A percentile compares a stretch with the other conserved stretches of the same genome.
These are phyloP conservation scores for Dicyrtomina minuta DNA, from an alignment of 2,888 invertebrate species.

Conservation along the genomic window DNA sequence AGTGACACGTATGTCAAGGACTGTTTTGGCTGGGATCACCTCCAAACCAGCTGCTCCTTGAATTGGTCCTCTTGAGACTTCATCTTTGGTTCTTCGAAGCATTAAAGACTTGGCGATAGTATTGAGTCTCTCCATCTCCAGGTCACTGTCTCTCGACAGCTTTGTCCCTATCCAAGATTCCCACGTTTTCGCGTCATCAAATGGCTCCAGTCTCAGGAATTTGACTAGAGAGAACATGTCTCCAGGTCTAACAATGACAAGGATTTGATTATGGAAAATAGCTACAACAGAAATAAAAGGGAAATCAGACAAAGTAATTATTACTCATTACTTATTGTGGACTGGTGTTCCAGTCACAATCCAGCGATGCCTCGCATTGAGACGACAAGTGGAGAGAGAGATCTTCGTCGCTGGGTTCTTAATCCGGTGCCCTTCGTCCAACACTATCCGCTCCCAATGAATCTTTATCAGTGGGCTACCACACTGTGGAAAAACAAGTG, in stretches of 20 bases:
- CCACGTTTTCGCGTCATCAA: slow-evolving; percentile 87
- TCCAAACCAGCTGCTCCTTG: slow-evolving; percentile 58
- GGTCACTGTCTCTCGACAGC: slow-evolving; percentile 65
- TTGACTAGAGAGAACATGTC: slow-evolving; percentile 75
- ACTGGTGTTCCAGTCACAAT: slow-evolving; percentile 92
- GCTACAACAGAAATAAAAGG: too few species aligned
- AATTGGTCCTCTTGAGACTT: slow-evolving; percentile 59
- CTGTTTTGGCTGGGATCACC: slow-evolving; percentile 65
- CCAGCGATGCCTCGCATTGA: slow-evolving; percentile 71
- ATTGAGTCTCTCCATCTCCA: slow-evolving; percentile 73
- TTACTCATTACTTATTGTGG: slow-evolving; percentile 85
- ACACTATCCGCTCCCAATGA: slow-evolving; percentile 79
- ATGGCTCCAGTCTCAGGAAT: slow-evolving; percentile 82
- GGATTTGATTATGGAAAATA: too few species aligned
- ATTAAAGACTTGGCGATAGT: slow-evolving; percentile 81
- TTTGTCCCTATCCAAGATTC: slow-evolving; percentile 81
- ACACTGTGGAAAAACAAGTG: slow-evolving; percentile 18
- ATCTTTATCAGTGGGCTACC: slow-evolving; percentile 66
- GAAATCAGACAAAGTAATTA: not conserved
- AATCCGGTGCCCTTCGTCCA: slow-evolving; percentile 92
- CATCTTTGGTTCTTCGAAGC: slow-evolving; percentile 82
- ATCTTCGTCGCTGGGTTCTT: slow-evolving; percentile 81
- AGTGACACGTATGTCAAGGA: slow-evolving; percentile 64
- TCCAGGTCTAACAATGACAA: slow-evolving; percentile 26
- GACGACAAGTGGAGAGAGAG: slow-evolving; percentile 68